These are phyloP conservation scores for Aleiodes alternator DNA, from an alignment of 2,888 invertebrate genomes.

Conservation along the genomic window DNA sequence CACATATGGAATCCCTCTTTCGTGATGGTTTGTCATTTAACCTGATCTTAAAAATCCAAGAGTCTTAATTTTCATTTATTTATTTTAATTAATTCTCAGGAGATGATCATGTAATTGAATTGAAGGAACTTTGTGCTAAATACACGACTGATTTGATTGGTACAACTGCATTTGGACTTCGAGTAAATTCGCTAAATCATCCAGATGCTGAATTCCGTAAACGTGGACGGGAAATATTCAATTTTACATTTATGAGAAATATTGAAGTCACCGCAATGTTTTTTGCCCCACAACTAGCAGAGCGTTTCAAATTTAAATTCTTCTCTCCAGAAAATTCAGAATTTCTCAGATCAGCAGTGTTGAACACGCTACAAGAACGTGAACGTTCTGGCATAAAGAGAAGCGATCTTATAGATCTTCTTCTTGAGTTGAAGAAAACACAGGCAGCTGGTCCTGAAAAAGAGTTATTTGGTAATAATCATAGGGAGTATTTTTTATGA, in stretches of 20 bases:
- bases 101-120: slow-evolving; percentile 59
- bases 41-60: neutral
- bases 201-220: slow-evolving; percentile 75
- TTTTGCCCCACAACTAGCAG: slow-evolving; percentile 73
- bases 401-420: slow-evolving; percentile 76
- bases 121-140: slow-evolving; percentile 67
- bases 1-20: slow-evolving; percentile 53
- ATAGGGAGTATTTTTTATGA: neutral
- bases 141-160: slow-evolving; percentile 75
- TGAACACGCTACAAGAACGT: slow-evolving; percentile 74
- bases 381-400: slow-evolving; percentile 71
- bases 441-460: slow-evolving; percentile 49
- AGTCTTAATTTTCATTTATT: neutral
- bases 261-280: slow-evolving; percentile 73
- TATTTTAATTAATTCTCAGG: slow-evolving; percentile 50
- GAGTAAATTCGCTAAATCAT: slow-evolving; percentile 74
- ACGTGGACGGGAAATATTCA: slow-evolving; percentile 73
- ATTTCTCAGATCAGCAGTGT: slow-evolving; percentile 74
- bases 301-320: slow-evolving; percentile 70
- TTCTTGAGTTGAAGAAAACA: slow-evolving; percentile 73
- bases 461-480: slow-evolving; percentile 48
- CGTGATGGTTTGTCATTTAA: slow-evolving; percentile 56
- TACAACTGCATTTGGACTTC: slow-evolving; percentile 76
- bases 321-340: slow-evolving; percentile 68
- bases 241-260: slow-evolving; percentile 66